Percentiles rank a stretch among this genome's conserved stretches.
phyloP scores from a whole-genome alignment of 2,797 vertebrate species.

The Myiotriccus ornatus region DNA sequence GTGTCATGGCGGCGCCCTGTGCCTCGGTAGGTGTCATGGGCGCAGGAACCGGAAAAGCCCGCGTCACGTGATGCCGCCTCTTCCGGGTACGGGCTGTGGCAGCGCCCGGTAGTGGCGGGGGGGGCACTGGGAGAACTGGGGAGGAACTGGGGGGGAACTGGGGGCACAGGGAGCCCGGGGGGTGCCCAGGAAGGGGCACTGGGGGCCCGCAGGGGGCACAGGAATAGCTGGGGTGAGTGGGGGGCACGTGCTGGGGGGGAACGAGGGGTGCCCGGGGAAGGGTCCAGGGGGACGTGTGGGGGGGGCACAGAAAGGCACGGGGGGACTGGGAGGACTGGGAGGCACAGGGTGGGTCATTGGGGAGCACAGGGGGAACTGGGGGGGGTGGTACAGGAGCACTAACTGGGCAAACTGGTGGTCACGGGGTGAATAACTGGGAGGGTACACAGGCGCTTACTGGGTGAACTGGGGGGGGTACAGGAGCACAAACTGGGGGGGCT shows the following conservation, averaged over 20 bases:
- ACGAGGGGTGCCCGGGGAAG: too few species aligned
- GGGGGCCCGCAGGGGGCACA: not conserved
- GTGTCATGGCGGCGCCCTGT: not conserved
- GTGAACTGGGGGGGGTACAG: too few species aligned
- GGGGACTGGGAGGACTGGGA: not conserved
- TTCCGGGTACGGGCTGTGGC: not conserved
- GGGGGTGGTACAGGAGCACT: not conserved
- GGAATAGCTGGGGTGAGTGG: not conserved
- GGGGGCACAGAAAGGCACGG: rapidly evolving
- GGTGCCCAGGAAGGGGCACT: too few species aligned
- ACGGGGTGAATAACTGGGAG: too few species aligned
- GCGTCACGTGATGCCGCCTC: rapidly evolving
- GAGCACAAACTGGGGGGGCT: too few species aligned
- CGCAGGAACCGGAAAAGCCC: not conserved
- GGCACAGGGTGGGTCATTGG: too few species aligned
- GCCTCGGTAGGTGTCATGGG: not conserved
- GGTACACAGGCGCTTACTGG: too few species aligned
- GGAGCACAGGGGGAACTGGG: not conserved
- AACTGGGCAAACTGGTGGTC: not conserved
- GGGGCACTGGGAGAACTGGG: not conserved
- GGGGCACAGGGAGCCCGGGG: not conserved
- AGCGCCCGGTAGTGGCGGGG: not conserved
- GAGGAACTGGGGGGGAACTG: not conserved
- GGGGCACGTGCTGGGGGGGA: too few species aligned
- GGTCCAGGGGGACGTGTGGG: too few species aligned